phyloP scores from a whole-genome alignment of 1,140 invertebrate genomes.

The Heterodera schachtii region DNA sequence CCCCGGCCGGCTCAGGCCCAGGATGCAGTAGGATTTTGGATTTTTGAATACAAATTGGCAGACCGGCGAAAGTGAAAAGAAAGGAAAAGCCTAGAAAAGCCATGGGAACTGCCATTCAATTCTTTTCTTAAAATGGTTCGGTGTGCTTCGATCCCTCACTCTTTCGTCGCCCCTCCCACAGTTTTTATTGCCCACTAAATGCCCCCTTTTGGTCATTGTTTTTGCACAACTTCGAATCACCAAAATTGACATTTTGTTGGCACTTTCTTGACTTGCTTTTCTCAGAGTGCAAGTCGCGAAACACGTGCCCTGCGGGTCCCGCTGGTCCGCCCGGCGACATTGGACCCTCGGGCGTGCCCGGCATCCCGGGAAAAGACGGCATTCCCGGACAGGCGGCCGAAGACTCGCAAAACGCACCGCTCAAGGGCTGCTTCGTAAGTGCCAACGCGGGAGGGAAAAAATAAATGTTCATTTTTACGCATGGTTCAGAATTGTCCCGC shows the following conservation, averaged over 20 bases:
- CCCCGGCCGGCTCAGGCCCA: not conserved
- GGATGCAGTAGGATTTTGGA: conserved; percentile 14
- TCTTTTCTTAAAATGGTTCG: too few species aligned
- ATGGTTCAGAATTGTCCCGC: conserved; percentile 41
- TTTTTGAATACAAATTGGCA: not conserved
- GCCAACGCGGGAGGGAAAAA: not conserved
- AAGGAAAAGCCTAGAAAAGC: too few species aligned
- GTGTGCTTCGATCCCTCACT: too few species aligned
- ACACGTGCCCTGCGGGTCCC: conserved; percentile 43
- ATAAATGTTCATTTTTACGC: not conserved
- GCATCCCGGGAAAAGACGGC: conserved; percentile 37
- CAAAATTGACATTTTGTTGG: not conserved
- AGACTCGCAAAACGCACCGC: conserved; percentile 34
- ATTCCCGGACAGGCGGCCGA: conserved; percentile 39
- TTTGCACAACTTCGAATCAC: too few species aligned
- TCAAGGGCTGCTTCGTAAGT: conserved; percentile 46
- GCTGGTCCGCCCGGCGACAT: conserved; percentile 23
- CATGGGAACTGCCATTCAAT: too few species aligned
- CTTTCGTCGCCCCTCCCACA: too few species aligned
- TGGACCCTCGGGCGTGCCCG: not conserved
- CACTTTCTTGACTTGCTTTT: not conserved
- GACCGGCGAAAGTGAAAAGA: not conserved
- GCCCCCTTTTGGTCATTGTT: too few species aligned
- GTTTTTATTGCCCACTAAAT: too few species aligned
- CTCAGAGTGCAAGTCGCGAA: conserved; percentile 25